Percentiles rank a stretch among this genome's conserved stretches.
Conservation (phyloP, 2,113 vertebrate species). For the Oophaga pumilio region DNA sequence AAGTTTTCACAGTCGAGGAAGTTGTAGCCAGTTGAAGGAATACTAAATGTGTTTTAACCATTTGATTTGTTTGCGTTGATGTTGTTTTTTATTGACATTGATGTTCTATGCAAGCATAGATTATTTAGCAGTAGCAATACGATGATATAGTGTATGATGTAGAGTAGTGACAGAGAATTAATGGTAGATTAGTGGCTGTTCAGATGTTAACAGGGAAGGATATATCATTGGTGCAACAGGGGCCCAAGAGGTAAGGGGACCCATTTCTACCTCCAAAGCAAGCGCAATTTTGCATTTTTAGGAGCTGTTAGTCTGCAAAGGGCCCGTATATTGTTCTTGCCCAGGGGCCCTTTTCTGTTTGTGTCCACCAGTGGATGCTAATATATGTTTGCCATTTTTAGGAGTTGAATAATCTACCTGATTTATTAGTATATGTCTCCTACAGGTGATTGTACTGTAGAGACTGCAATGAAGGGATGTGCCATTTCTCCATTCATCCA, state of each 20-base stretch:
- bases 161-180: too few species aligned
- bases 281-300: too few species aligned
- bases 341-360: too few species aligned
- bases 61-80: not conserved
- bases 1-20: not conserved
- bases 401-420: not conserved
- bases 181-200: not conserved
- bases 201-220: too few species aligned
- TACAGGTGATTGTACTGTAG: not conserved
- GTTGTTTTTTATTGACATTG: not conserved
- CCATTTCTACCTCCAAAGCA: too few species aligned
- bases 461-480: not conserved
- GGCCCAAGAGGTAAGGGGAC: too few species aligned
- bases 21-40: not conserved
- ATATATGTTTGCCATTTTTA: too few species aligned
- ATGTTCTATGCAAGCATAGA: not conserved
- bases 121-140: not conserved
- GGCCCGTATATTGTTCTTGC: too few species aligned
- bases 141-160: too few species aligned
- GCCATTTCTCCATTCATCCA: not conserved
- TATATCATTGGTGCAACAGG: too few species aligned
- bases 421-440: not conserved
- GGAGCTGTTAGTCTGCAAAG: too few species aligned
- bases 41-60: not conserved
- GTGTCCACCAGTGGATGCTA: too few species aligned